A percentile compares a stretch with the other conserved stretches of the same genome.
phyloP scores from a whole-genome alignment of 2,797 vertebrate species.

The Silurus aristotelis region DNA sequence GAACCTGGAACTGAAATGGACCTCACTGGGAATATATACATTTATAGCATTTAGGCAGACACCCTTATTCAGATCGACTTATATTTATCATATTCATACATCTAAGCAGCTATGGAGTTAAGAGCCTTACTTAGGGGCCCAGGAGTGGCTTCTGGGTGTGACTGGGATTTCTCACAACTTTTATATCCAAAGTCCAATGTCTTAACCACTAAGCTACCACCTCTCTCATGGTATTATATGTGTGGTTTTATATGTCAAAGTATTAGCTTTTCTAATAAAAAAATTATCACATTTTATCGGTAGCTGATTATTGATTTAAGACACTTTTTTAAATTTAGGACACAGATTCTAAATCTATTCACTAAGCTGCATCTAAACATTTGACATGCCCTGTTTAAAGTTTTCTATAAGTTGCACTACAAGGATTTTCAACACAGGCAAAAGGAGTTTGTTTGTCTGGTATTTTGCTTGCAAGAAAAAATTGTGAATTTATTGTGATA shows the following conservation, averaged over 20 bases:
- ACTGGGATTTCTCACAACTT: no score
- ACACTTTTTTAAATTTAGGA: not conserved
- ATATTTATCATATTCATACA: no score
- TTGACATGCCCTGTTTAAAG: not conserved
- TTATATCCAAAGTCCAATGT: no score
- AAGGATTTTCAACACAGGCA: not conserved
- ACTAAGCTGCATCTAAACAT: not conserved
- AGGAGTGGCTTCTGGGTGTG: no score
- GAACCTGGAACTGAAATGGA: not conserved
- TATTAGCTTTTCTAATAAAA: not conserved
- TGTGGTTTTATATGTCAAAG: no score
- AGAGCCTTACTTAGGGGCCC: no score
- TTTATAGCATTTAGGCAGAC: no score
- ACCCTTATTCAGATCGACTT: no score
- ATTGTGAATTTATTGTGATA: not conserved
- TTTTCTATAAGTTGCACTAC: not conserved
- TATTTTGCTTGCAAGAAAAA: not conserved
- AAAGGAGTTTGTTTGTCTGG: not conserved
- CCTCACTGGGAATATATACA: not conserved
- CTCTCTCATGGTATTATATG: no score
- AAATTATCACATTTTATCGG: no score
- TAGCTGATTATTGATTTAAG: not conserved
- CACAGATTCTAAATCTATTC: not conserved
- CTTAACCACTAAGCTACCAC: no score
- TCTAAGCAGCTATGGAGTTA: no score